phyloP scores from a whole-genome alignment of 2,113 vertebrate genomes.

The Cercopithecus mona region DNA sequence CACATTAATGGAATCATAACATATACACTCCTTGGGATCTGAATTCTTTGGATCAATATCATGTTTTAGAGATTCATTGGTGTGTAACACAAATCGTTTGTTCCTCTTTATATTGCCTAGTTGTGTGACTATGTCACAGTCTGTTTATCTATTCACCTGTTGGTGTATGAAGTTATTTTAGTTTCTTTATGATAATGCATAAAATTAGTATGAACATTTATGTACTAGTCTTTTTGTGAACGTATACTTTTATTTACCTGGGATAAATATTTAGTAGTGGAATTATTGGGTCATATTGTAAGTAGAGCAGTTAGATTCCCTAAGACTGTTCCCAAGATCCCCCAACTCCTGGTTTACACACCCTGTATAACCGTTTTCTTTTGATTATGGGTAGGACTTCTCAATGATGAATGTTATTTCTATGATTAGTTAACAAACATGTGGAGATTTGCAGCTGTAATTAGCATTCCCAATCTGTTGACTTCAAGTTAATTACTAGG shows the following conservation, averaged over 20 bases:
- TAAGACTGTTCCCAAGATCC: not conserved
- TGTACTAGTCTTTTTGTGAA: not conserved
- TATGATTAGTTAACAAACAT: not conserved
- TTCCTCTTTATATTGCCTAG: not conserved
- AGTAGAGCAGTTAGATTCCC: not conserved
- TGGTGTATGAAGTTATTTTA: not conserved
- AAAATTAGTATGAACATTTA: not conserved
- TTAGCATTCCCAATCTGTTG: not conserved
- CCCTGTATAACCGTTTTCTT: accelerated
- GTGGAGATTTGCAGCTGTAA: not conserved
- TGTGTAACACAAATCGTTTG: not conserved
- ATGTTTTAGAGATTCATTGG: not conserved
- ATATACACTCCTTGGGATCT: not conserved
- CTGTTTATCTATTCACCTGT: not conserved
- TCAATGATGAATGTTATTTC: not conserved
- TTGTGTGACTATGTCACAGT: not conserved
- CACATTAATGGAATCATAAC: not conserved
- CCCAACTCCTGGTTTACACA: not conserved
- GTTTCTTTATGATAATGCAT: not conserved
- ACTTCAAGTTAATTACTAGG: not conserved
- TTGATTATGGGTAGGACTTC: not conserved
- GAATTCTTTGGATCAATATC: not conserved
- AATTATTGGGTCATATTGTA: not conserved
- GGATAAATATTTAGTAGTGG: not conserved
- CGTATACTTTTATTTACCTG: not conserved